phyloP scores from a whole-genome alignment of 2,888 invertebrate genomes.

The Oasisia sp. region DNA sequence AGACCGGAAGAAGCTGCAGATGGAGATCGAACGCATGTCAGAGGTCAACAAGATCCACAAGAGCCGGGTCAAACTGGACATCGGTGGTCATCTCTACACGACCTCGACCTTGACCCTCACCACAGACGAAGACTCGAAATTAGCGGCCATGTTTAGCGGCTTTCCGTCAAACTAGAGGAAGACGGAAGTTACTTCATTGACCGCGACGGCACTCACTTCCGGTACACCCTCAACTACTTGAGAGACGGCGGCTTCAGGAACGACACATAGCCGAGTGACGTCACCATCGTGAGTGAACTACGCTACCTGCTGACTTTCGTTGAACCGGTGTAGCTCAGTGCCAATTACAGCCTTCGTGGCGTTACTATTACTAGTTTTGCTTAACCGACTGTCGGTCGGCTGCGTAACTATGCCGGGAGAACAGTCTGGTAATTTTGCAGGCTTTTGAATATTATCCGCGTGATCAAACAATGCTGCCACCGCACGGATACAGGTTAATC shows the following conservation, averaged over 20 bases:
- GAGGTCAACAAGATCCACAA: slow-evolving; percentile 42
- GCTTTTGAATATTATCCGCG: too few relatives aligned
- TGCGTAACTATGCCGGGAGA: too few relatives aligned
- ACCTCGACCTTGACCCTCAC: slow-evolving; percentile 49
- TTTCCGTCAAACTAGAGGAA: slow-evolving; percentile 41
- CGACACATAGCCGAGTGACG: slow-evolving; percentile 39
- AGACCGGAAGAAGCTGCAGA: slow-evolving; percentile 35
- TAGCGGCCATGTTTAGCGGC: slow-evolving; percentile 51
- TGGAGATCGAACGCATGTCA: slow-evolving; percentile 36
- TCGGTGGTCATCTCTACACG: slow-evolving; percentile 47
- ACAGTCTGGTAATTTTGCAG: too few relatives aligned
- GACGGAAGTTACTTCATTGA: slow-evolving; percentile 52
- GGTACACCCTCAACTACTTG: slow-evolving; percentile 58
- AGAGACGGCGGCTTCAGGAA: slow-evolving; percentile 54
- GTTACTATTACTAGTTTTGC: too few relatives aligned
- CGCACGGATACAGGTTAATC: too few relatives aligned
- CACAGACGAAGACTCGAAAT: slow-evolving; percentile 44
- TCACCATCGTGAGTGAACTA: slow-evolving; percentile 43
- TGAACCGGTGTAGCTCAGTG: too few relatives aligned
- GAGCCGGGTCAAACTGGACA: slow-evolving; percentile 44
- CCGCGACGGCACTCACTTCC: slow-evolving; percentile 51
- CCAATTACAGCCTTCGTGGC: too few relatives aligned
- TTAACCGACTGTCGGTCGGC: too few relatives aligned
- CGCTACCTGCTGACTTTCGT: too few relatives aligned
- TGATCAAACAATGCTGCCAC: too few relatives aligned